Percentiles rank a stretch among this genome's conserved stretches.
phyloP scores from a whole-genome alignment of 2,888 invertebrate species.

The Lagria hirta region DNA sequence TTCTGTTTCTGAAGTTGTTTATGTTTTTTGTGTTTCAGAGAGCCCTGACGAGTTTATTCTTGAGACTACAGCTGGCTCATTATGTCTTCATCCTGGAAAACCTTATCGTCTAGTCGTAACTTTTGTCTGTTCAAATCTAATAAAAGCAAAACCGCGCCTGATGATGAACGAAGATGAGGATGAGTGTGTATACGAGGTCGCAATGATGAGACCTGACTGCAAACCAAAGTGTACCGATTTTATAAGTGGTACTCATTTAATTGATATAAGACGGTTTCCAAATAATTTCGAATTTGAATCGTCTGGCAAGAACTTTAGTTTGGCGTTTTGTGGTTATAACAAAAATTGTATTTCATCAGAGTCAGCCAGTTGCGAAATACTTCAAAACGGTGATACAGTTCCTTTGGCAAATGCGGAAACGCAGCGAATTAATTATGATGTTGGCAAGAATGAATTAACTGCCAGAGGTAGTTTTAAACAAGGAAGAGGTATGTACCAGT shows the following conservation, averaged over 20 bases:
- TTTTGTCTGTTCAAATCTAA: constrained; percentile 11
- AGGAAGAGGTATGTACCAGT: constrained; percentile 14
- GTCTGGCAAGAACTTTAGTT: constrained; percentile 3
- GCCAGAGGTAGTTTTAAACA: constrained; percentile 12
- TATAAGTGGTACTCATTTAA: constrained; percentile 3
- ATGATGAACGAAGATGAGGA: constrained; percentile 3
- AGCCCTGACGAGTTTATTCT: constrained; percentile 7
- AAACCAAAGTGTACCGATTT: constrained; percentile 13
- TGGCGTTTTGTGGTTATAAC: constrained; percentile 16
- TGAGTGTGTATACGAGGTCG: constrained; percentile 12
- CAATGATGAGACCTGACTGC: constrained; percentile 13
- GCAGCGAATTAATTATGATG: constrained; percentile 15
- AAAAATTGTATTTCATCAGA: constrained; percentile 2
- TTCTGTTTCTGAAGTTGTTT: no score
- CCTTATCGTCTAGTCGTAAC: neutral
- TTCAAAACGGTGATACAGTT: constrained; percentile 1
- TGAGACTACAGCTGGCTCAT: neutral
- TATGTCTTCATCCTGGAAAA: constrained; percentile 3
- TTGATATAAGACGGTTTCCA: constrained; percentile 13
- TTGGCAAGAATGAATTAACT: constrained; percentile 11
- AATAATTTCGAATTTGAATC: constrained; percentile 6
- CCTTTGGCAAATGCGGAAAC: constrained; percentile 13
- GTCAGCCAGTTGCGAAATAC: constrained; percentile 9
- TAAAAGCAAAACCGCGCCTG: constrained; percentile 6
- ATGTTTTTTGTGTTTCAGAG: no score